Conservation (phyloP, 2,113 vertebrate species). For the Anser cygnoides region DNA sequence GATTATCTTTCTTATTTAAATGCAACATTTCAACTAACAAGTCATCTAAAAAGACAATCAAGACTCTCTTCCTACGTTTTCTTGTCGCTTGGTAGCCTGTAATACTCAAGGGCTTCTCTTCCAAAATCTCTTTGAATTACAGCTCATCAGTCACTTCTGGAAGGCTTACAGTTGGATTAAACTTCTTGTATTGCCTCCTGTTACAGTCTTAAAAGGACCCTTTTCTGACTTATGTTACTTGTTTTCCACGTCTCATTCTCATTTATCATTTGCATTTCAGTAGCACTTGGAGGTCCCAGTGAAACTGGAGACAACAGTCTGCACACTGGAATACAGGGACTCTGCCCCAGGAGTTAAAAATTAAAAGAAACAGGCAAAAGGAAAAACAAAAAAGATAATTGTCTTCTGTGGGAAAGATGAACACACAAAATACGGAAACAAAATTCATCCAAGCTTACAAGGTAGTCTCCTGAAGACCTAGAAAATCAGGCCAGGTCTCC, state of each 20-base stretch:
- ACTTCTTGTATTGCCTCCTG: not conserved
- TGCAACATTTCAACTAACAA: slow-evolving; percentile 6
- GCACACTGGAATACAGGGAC: not conserved
- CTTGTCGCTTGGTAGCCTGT: not conserved
- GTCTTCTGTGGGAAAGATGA: not conserved
- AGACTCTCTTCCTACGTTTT: not conserved
- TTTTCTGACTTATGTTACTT: not conserved
- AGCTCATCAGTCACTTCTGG: slow-evolving; percentile 6
- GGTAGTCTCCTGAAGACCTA: not conserved
- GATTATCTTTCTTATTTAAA: slow-evolving; percentile 28
- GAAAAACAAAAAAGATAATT: not conserved
- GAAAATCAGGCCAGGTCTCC: not conserved
- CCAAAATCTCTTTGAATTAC: slow-evolving; percentile 13
- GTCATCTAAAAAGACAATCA: slow-evolving; percentile 13
- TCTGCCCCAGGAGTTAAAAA: not conserved
- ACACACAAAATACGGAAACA: not conserved
- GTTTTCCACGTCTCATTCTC: not conserved
- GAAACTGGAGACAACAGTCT: not conserved
- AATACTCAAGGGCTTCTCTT: slow-evolving; percentile 33
- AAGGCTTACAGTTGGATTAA: not conserved
- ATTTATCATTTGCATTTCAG: slow-evolving; percentile 27
- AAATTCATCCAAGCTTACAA: not conserved
- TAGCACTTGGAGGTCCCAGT: not conserved
- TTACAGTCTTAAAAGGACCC: not conserved
- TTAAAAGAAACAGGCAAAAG: not conserved